These are phyloP conservation scores for Prolemur simus DNA, from an alignment of 2,113 vertebrate species.

Conservation along the genomic window DNA sequence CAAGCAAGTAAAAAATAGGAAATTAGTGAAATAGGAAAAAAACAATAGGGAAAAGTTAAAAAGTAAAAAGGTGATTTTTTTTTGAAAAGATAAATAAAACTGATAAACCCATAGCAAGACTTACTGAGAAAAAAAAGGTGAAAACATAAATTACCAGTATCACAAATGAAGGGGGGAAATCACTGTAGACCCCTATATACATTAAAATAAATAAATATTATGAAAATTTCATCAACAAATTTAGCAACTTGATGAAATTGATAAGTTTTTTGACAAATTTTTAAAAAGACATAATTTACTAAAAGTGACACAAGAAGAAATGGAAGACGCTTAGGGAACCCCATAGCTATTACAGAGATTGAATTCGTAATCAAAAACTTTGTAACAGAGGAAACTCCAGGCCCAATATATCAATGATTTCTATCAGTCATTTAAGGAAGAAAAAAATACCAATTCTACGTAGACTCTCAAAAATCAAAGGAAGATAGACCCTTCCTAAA, in stretches of 20 bases:
- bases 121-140: background rate
- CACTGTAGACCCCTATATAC: background rate
- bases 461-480: background rate
- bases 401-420: background rate
- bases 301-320: background rate
- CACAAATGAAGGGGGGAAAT: background rate
- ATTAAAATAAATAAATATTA: background rate
- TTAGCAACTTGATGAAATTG: conserved; percentile 13
- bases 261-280: background rate
- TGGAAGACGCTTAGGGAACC: background rate
- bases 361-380: conserved; percentile 36
- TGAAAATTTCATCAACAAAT: background rate
- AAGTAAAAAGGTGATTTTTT: conserved; percentile 23
- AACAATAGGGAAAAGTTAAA: background rate
- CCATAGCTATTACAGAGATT: background rate
- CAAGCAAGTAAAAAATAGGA: background rate
- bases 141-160: background rate
- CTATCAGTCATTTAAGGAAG: background rate
- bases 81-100: conserved; percentile 28
- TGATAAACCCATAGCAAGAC: background rate
- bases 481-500: background rate
- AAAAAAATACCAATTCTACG: background rate
- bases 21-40: conserved; percentile 24
- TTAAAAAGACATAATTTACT: background rate
- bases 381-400: background rate